Evolutionary conservation across 2,797 vertebrate genomes (phyloP).

Genomic region (Knipowitschia caucasica): DNA sequence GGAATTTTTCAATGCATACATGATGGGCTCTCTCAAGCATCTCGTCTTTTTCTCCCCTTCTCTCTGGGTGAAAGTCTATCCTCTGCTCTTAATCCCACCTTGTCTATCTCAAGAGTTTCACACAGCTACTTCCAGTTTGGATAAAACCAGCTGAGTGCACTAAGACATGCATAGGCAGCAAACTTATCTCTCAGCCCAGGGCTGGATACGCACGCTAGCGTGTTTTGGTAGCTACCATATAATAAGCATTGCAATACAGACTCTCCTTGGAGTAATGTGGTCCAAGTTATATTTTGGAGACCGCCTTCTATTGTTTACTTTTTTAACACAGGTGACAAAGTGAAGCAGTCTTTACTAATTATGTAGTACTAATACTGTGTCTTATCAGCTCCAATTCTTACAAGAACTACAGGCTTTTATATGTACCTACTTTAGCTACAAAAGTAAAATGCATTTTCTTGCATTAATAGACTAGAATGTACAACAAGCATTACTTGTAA

Average conservation of each 20-base stretch:
- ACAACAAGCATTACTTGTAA: no score
- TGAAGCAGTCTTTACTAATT: not conserved
- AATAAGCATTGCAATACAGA: not conserved
- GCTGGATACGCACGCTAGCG: conserved; percentile 40
- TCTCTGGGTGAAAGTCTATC: conserved; percentile 65
- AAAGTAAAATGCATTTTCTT: no score
- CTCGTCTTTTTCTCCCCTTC: conserved; percentile 35
- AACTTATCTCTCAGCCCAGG: conserved; percentile 38
- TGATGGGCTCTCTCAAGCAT: conserved; percentile 72
- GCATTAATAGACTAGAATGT: no score
- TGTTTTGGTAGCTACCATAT: conserved; percentile 22
- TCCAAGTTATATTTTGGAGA: not conserved
- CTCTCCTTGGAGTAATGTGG: not conserved
- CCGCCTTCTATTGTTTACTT: not conserved
- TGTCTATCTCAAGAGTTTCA: conserved; percentile 60
- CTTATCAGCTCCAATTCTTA: no score
- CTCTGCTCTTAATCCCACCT: conserved; percentile 70
- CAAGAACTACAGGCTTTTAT: no score
- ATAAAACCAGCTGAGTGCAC: conserved; percentile 41
- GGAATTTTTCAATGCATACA: conserved; percentile 81
- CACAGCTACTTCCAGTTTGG: conserved; percentile 35
- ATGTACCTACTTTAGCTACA: no score
- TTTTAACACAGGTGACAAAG: not conserved
- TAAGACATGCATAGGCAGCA: conserved; percentile 52
- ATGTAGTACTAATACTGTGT: no score